A percentile compares a stretch with the other conserved stretches of the same genome.
phyloP scores from a whole-genome alignment of 2,888 invertebrate species.

The Rugalucina vietnamica region DNA sequence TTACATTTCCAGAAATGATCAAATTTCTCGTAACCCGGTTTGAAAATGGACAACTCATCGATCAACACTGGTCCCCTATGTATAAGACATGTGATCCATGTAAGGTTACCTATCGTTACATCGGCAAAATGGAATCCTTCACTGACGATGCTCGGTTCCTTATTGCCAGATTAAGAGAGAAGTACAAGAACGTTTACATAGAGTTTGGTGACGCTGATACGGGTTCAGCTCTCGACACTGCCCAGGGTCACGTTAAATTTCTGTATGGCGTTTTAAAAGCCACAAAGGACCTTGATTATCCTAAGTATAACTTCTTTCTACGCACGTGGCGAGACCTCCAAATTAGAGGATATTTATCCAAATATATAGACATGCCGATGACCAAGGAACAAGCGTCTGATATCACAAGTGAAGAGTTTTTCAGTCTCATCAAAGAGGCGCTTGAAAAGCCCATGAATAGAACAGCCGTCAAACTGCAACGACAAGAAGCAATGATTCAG shows the following conservation, averaged over 20 bases:
- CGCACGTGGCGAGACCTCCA: conserved; percentile 71
- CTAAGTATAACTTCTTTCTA: conserved; percentile 60
- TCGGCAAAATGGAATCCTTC: conserved; percentile 71
- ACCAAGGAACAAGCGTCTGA: conserved; percentile 24
- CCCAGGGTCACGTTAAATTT: conserved; percentile 11
- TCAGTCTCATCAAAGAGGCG: conserved; percentile 43
- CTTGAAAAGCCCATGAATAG: conserved; percentile 23
- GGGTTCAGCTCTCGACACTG: conserved; percentile 61
- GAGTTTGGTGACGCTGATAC: conserved; percentile 64
- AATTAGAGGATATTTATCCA: conserved; percentile 69
- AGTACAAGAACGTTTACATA: conserved; percentile 55
- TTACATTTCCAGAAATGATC: conserved; percentile 71
- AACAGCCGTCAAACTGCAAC: conserved; percentile 54
- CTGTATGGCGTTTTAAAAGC: conserved; percentile 50
- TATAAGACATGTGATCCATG: conserved; percentile 68
- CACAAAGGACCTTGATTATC: conserved; percentile 56
- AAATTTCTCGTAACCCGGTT: conserved; percentile 60
- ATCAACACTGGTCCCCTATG: conserved; percentile 68
- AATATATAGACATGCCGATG: conserved; percentile 59
- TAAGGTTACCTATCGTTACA: conserved; percentile 62
- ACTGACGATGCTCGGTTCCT: conserved; percentile 60
- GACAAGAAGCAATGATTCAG: conserved; percentile 64
- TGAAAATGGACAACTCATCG: conserved; percentile 29
- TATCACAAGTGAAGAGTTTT: conserved; percentile 40
- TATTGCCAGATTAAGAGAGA: conserved; percentile 47